Percentiles rank a stretch among this genome's conserved stretches.
Evolutionary conservation across 1,140 invertebrate genomes (phyloP).

Genomic region (Copidosoma floridanum): DNA sequence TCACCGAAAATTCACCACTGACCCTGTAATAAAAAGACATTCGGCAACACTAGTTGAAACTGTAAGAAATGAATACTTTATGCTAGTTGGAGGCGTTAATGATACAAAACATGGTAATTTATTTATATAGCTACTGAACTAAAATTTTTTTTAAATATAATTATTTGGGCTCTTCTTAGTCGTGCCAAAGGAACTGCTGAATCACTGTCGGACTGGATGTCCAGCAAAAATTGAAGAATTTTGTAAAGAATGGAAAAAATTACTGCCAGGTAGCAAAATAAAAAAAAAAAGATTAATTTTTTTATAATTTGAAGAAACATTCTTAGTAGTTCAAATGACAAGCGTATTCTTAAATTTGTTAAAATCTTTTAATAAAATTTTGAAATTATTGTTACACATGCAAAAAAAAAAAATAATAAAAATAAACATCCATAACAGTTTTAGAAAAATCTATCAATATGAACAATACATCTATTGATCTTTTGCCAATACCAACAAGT

Average conservation of each 20-base stretch:
- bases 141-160: not conserved
- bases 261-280: constrained; percentile 8
- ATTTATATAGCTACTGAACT: not conserved
- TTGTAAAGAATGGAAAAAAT: constrained; percentile 37
- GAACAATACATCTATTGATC: no score
- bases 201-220: constrained; percentile 38
- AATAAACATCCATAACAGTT: no score
- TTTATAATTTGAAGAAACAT: not conserved
- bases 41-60: constrained; percentile 37
- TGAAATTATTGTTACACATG: no score
- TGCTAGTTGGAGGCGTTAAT: constrained; percentile 36
- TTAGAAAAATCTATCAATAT: no score
- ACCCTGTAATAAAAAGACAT: constrained; percentile 32
- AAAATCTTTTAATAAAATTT: not conserved
- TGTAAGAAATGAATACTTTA: constrained; percentile 35
- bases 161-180: constrained; percentile 27
- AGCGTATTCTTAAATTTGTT: not conserved
- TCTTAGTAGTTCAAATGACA: constrained; percentile 2
- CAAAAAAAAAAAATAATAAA: no score
- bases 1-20: constrained; percentile 37
- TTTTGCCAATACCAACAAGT: no score
- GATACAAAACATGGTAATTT: constrained; percentile 37
- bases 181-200: constrained; percentile 38
- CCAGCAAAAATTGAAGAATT: constrained; percentile 40
- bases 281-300: not conserved